A percentile compares a stretch with the other conserved stretches of the same genome.
Conservation (phyloP, 2,888 invertebrate species). For the Trilocha varians region DNA sequence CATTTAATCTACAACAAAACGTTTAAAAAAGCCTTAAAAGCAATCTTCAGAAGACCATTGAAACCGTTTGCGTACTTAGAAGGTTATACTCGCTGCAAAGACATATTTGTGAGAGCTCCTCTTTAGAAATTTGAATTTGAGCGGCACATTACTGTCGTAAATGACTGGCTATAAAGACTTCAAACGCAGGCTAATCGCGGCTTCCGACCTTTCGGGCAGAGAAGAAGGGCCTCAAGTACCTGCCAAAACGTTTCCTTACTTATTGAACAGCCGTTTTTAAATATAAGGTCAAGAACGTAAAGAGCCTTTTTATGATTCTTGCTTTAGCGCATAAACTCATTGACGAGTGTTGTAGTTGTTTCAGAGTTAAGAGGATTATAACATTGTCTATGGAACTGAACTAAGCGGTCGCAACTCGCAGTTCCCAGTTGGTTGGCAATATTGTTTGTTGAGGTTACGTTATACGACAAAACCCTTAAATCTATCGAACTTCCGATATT, state of each 20-base stretch:
- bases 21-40: constrained; percentile 6
- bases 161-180: constrained; percentile 67
- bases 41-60: constrained; percentile 8
- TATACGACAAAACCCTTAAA: background rate
- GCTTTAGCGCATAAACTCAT: background rate
- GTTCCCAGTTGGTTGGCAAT: no score
- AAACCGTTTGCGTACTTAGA: constrained; percentile 27
- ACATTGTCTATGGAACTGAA: background rate
- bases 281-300: constrained; percentile 31
- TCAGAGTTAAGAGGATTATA: background rate
- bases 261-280: constrained; percentile 44
- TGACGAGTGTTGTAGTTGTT: background rate
- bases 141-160: constrained; percentile 58
- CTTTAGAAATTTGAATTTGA: constrained; percentile 64
- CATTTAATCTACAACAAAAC: background rate
- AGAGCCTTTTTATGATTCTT: constrained; percentile 15
- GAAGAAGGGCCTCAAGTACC: constrained; percentile 50
- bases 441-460: background rate
- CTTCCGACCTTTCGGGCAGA: constrained; percentile 62
- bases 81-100: constrained; percentile 34
- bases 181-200: constrained; percentile 68
- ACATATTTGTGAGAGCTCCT: constrained; percentile 41
- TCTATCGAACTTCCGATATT: background rate
- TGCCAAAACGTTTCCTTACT: constrained; percentile 48
- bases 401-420: background rate